A percentile compares a stretch with the other conserved stretches of the same genome.
phyloP scores from a whole-genome alignment of 2,888 invertebrate genomes.

The Synanthedon myopaeformis region DNA sequence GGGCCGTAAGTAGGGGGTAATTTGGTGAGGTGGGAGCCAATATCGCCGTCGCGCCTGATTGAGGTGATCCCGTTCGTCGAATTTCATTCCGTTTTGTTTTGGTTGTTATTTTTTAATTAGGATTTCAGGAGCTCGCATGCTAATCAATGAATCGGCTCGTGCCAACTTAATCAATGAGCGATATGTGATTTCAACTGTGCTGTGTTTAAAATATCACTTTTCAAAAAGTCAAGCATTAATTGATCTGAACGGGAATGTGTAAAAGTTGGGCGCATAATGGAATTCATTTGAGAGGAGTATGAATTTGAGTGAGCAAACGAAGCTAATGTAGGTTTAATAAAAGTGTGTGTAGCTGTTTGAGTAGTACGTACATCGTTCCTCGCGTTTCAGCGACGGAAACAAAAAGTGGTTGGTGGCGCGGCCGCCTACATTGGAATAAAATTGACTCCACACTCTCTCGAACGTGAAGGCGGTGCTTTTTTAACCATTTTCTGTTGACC shows the following conservation, averaged over 20 bases:
- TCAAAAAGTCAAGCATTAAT: no score
- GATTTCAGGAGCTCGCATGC: constrained; percentile 10
- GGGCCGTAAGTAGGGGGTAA: constrained; percentile 66
- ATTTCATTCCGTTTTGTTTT: constrained; percentile 45
- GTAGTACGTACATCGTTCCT: constrained; percentile 45
- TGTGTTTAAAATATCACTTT: no score
- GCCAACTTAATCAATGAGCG: not conserved
- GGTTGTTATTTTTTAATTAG: constrained; percentile 41
- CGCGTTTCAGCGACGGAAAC: constrained; percentile 66
- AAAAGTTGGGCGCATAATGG: not conserved
- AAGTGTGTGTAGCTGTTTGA: constrained; percentile 62
- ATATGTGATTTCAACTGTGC: not conserved
- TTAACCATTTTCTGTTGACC: constrained; percentile 45
- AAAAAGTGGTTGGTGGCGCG: constrained; percentile 67
- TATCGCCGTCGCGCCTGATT: constrained; percentile 66
- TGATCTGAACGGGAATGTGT: not conserved
- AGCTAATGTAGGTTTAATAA: constrained; percentile 52
- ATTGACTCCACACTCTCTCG: constrained; percentile 71
- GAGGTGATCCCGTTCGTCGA: constrained; percentile 61
- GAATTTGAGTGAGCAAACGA: constrained; percentile 12
- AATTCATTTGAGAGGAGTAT: not conserved
- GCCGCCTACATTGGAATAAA: constrained; percentile 71
- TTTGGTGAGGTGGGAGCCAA: constrained; percentile 65
- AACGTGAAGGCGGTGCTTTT: constrained; percentile 65
- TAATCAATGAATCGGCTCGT: not conserved